Conservation (phyloP, 2,888 invertebrate species). For the Corbicula japonica region DNA sequence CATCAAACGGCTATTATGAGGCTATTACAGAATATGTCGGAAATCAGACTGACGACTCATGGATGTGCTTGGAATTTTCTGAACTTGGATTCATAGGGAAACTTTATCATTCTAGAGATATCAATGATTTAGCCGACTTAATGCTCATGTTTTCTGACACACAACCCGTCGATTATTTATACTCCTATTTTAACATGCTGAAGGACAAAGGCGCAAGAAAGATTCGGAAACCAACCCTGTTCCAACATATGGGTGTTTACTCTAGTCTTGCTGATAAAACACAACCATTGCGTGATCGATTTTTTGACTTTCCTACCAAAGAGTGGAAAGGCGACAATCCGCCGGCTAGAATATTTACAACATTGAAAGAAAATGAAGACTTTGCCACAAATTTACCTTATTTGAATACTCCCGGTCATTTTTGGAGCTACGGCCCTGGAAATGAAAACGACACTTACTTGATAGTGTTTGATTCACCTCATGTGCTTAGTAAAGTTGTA, state of each 20-base stretch:
- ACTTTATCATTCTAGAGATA: conserved; percentile 71
- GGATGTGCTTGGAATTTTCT: conserved; percentile 80
- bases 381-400: conserved; percentile 85
- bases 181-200: conserved; percentile 71
- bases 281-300: conserved; percentile 74
- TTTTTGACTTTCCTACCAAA: conserved; percentile 72
- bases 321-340: conserved; percentile 83
- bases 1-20: conserved; percentile 81
- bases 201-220: conserved; percentile 66
- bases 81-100: conserved; percentile 79
- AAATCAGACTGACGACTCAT: conserved; percentile 59
- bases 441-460: conserved; percentile 81
- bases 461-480: conserved; percentile 81
- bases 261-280: conserved; percentile 76
- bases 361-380: conserved; percentile 80
- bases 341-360: conserved; percentile 84
- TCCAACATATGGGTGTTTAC: conserved; percentile 76
- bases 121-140: conserved; percentile 78
- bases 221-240: conserved; percentile 74
- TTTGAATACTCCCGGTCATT: conserved; percentile 82
- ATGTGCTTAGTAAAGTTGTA: conserved; percentile 77
- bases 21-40: conserved; percentile 84
- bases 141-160: conserved; percentile 80
- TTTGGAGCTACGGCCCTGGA: conserved; percentile 84
- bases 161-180: conserved; percentile 76